phyloP scores from a whole-genome alignment of 1,140 invertebrate species.

The Octopus sinensis region DNA sequence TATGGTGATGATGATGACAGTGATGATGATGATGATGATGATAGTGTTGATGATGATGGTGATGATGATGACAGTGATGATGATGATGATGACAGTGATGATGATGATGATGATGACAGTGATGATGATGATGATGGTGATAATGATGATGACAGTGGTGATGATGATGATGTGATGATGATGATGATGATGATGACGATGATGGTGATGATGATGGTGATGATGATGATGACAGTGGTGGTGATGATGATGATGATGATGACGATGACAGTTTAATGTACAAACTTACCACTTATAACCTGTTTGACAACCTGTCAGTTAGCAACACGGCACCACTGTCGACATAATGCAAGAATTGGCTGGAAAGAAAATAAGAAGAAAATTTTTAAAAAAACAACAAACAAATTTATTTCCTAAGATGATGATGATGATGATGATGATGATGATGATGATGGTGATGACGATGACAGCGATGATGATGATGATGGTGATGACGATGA shows the following conservation, averaged over 20 bases:
- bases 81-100: neutral
- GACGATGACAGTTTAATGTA: neutral
- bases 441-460: neutral
- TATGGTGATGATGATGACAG: neutral
- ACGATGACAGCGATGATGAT: neutral
- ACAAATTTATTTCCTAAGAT: too few relatives aligned
- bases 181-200: neutral
- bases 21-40: neutral
- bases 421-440: neutral
- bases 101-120: too few relatives aligned
- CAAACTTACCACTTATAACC: constrained; percentile 38
- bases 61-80: neutral
- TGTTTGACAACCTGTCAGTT: constrained; percentile 44
- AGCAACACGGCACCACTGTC: constrained; percentile 39
- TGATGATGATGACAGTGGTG: neutral
- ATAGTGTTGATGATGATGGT: neutral
- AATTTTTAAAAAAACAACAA: neutral
- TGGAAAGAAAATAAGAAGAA: constrained; percentile 26
- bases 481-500: neutral
- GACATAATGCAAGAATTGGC: constrained; percentile 49
- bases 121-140: neutral
- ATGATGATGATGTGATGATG: neutral
- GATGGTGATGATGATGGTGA: neutral
- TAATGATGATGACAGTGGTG: neutral
- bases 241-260: neutral